Base-by-base conservation (phyloP, 1,140 invertebrate genomes). In the Drosophila orena region DNA sequence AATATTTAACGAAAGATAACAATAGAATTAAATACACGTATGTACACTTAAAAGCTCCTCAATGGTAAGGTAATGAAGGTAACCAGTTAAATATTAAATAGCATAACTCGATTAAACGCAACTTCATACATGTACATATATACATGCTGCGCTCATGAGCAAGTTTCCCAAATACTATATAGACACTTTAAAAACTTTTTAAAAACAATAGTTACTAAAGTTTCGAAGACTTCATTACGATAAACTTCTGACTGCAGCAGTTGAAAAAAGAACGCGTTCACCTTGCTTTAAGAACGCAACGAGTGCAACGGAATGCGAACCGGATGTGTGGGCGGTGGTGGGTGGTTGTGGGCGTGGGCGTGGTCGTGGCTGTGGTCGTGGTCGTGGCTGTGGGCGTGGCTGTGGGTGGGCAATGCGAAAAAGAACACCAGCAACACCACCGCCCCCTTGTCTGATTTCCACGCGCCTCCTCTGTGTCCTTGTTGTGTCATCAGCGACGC, bases 401-500 rank as follows among this genome's bases (percentile, higher is more conserved):
- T 22, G 53, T 12, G n/a, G 5, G 11, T 14, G 14, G 56, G n/a
- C 12, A 20, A 4, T 12, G 35, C 0, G 14, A 10, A 17, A 15
- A 34, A 34, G 34, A 34, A 10, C 2, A 30, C 7, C 46, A 46
- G 11, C 20, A 22, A 12, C 10, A 35, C 7, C 24, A 20, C 24
- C 30, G 12, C 56, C 42, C 27, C 20, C n/a, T 12, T 30, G 38
- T 30, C 47, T 61, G 59, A 61, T 61, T 61, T 47, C 58, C 27
- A 50, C 22, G 30, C 35, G 22, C 47, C 47, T 43, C 34, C 49
- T 40, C 38, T 15, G 30, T 52, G 44, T 54, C 56, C 73, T 50
- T 81, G 60, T 46, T 56, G 68, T 70, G 68, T 70, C 68, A 70
- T 69, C 72, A 64, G 71, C 66, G 71, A 59, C 72, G 47, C 61